phyloP scores from a whole-genome alignment of 2,888 invertebrate species.

The Thyatira batis region DNA sequence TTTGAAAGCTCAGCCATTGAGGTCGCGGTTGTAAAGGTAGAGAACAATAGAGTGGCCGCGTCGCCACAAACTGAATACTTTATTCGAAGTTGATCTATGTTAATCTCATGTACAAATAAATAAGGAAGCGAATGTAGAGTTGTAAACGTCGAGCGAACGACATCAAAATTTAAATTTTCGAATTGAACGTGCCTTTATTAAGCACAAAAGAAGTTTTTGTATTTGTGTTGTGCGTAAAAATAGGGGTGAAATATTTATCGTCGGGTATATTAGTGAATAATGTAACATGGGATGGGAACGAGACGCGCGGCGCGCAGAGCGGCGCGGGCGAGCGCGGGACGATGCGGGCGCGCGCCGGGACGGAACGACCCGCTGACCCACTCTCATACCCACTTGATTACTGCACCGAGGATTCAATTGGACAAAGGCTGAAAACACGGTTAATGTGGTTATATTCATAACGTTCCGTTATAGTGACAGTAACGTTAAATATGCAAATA shows the following conservation, averaged over 20 bases:
- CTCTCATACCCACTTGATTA: constrained; percentile 63
- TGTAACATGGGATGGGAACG: constrained; percentile 59
- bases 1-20: constrained; percentile 13
- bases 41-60: constrained; percentile 6
- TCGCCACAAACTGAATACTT: constrained; percentile 17
- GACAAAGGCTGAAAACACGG: constrained; percentile 68
- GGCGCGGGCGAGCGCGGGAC: constrained; percentile 26
- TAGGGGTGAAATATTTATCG: constrained; percentile 59
- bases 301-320: constrained; percentile 29
- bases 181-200: constrained; percentile 21
- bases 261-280: constrained; percentile 57
- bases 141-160: constrained; percentile 22
- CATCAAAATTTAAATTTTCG: constrained; percentile 29
- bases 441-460: constrained; percentile 62
- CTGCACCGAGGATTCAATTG: constrained; percentile 68
- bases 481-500: constrained; percentile 39
- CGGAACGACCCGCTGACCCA: constrained; percentile 74
- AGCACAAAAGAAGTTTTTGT: constrained; percentile 25
- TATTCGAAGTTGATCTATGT: constrained; percentile 10
- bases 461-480: constrained; percentile 35
- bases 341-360: constrained; percentile 36
- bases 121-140: constrained; percentile 29
- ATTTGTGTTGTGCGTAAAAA: constrained; percentile 32
- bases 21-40: constrained; percentile 7
- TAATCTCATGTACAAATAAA: constrained; percentile 19